A percentile compares a stretch with the other conserved stretches of the same genome.
Conservation (phyloP, 2,113 vertebrate genomes). For the Mixornis gularis region DNA sequence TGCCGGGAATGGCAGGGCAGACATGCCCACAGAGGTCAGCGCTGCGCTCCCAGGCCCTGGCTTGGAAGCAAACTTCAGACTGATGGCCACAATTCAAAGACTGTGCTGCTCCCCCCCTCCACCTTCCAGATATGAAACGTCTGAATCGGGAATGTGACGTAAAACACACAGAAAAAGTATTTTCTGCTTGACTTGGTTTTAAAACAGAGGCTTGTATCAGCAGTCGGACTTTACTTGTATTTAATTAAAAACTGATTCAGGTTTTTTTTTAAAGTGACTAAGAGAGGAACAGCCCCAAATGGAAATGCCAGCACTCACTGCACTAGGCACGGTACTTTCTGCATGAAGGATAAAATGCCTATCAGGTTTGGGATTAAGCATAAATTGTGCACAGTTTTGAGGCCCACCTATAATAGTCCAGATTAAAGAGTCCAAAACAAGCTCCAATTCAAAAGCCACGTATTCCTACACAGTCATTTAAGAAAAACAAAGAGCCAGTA, state of each 20-base stretch:
- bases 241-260: neutral
- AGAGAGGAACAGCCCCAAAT: neutral
- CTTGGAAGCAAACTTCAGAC: neutral
- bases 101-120: rapidly evolving
- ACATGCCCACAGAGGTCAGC: rapidly evolving
- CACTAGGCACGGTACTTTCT: rapidly evolving
- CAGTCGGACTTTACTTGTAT: neutral
- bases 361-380: neutral
- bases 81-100: rapidly evolving
- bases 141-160: rapidly evolving
- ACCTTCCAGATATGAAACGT: neutral
- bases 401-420: neutral
- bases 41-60: too few species aligned
- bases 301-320: neutral
- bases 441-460: neutral
- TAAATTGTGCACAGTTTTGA: neutral
- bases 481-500: neutral
- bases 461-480: neutral
- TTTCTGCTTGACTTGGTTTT: neutral
- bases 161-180: neutral
- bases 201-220: neutral
- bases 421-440: neutral
- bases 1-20: neutral
- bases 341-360: neutral
- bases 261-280: too few species aligned